A percentile compares a stretch with the other conserved stretches of the same genome.
Evolutionary conservation across 2,888 invertebrate genomes (phyloP).

Genomic region (Clanis bilineata): DNA sequence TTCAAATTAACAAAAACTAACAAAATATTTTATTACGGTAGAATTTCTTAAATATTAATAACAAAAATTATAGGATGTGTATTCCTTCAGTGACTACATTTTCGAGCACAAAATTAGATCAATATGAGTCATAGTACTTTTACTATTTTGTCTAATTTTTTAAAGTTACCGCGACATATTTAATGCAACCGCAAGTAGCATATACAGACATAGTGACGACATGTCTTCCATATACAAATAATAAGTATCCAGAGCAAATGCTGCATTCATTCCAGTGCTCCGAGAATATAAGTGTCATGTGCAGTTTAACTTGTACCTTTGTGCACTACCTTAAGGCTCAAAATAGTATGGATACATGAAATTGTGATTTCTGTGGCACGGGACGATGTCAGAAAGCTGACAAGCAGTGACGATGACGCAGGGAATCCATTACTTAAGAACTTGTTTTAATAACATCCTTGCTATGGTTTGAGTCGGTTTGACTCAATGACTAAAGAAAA

Average conservation of each 20-base stretch:
- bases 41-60: no score
- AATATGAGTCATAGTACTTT: no score
- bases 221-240: constrained; percentile 16
- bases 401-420: constrained; percentile 20
- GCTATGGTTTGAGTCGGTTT: no score
- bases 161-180: constrained; percentile 7
- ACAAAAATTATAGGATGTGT: no score
- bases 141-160: neutral
- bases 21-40: no score
- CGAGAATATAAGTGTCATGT: constrained; percentile 5
- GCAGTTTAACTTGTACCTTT: neutral
- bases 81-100: no score
- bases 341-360: neutral
- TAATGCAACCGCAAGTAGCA: constrained; percentile 10
- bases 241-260: constrained; percentile 18
- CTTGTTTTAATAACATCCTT: constrained; percentile 19
- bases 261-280: constrained; percentile 13
- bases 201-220: constrained; percentile 23
- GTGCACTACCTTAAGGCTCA: neutral
- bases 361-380: constrained; percentile 12
- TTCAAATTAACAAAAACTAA: no score
- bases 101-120: no score
- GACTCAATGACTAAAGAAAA: no score
- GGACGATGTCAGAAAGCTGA: constrained; percentile 18
- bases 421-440: constrained; percentile 22